A percentile compares a stretch with the other conserved stretches of the same genome.
Conservation (phyloP, 92 coral and sea anemone genomes). For the Zoanthus gigantus region DNA sequence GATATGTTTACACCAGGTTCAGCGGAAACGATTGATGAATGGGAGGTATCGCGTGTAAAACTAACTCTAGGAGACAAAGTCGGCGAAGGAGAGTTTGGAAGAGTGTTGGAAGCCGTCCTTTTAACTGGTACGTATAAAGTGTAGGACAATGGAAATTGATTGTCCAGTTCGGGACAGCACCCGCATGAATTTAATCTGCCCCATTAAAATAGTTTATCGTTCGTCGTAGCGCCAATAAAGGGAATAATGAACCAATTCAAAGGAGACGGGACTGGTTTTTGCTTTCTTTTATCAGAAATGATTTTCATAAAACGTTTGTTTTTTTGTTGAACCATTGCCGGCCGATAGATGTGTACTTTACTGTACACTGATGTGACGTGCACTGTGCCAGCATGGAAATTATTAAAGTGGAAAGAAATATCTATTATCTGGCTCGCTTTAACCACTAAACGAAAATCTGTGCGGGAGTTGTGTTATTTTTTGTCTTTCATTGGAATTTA, state of each 20-base stretch:
- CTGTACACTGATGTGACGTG: no score
- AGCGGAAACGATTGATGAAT: constrained; percentile 39
- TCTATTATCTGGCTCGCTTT: no score
- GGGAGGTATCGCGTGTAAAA: constrained; percentile 83
- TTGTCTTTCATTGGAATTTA: no score
- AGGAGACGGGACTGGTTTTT: not conserved
- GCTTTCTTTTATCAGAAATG: not conserved
- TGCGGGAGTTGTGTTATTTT: no score
- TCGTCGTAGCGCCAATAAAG: not conserved
- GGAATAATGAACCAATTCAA: not conserved
- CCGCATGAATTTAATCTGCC: not conserved
- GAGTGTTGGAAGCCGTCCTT: constrained; percentile 75
- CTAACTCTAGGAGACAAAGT: constrained; percentile 76
- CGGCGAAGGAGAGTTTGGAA: constrained; percentile 91
- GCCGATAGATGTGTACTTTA: not conserved
- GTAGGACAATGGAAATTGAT: not conserved
- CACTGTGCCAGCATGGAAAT: no score
- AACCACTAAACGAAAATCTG: no score
- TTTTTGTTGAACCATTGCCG: not conserved
- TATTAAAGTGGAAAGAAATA: no score
- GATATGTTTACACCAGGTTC: not conserved
- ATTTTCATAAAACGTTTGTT: no score
- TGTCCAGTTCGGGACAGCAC: not conserved
- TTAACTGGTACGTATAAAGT: constrained; percentile 65
- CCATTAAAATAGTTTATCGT: not conserved